Base-by-base conservation (phyloP, 53 echinoderm and acorn worm species). In the Patiria pectinifera region DNA sequence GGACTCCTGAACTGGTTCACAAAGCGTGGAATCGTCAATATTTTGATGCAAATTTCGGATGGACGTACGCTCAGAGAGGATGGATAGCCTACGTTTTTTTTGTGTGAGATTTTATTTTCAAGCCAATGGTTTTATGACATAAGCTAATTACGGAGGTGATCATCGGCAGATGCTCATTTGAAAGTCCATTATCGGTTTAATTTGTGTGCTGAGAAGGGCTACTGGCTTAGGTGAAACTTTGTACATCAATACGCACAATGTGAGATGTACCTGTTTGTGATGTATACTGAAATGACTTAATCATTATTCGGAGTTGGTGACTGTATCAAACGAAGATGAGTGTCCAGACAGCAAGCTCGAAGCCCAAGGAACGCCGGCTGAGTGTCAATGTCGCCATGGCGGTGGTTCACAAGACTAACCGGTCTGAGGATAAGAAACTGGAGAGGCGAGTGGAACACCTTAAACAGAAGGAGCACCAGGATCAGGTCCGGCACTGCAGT, bases 381-480 rank as follows among this genome's bases (percentile, higher is more conserved):
- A 76, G 87, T 43, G 87, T 87, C 76, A 76, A 87, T 58, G 87
- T 87, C 6, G 24, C 87, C 7, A 93, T 95, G 93, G 60, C 91
- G 2, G 89, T 81, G 62, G 95, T 91, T 43, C 91, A 95, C 59
- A 91, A 95, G 83, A 86, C 86, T 78, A 95, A 95, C 87, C 74
- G 82, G 15, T 80, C 93, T 11, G 78, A 92, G 70, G 95, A 95
- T 59, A 93, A 95, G 86, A 88, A 91, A 48, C 87, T 95, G 75
- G 93, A 86, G 82, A 71, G 85, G 26, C 69, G 69, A 24, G 84
- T 95, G 18, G 86, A 85, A 61, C 82, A 90, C 11, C 69, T 95
- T 26, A 88, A 88, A 18, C 85, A 85, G 74, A 93, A 86, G 71
- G 93, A 95, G 21, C 90, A 91, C 60, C 59, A 80, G 25, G 93